Evolutionary conservation across 2,113 vertebrate species (phyloP), one percentile per base, ranked within the genome.

Genomic region (Megalops atlanticus): DNA sequence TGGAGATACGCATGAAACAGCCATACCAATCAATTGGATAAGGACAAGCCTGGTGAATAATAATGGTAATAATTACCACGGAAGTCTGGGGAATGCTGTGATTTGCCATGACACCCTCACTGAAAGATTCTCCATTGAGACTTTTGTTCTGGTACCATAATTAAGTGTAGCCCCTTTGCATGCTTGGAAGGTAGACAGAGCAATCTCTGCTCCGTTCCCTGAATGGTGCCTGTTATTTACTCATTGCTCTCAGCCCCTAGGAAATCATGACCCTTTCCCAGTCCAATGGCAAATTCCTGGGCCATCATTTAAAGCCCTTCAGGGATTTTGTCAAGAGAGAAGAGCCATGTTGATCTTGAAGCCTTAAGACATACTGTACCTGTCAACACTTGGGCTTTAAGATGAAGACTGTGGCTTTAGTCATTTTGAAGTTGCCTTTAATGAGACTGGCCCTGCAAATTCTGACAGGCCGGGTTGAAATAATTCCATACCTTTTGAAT

Each of bases 351-450:
- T 91, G 91, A 91, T 91, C 89, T 92, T 81, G 85, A 86, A 87
- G 89, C 83, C 89, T 93, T 92, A 92, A 93, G 89, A 90, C 90
- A 87, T 88, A 87, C 87, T 87, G 87, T 92, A 91, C 91, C 91
- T 93, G 91, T 92, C 92, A 91, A 88, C 91, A 89, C 86, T 78
- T 85, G 80, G 87, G 84, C 91, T 92, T 90, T 88, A 69, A 78
- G 77, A 88, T 89, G 86, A 92, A 86, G 90, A 91, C 90, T 78
- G 84, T 86, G 84, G 91, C 91, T 91, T 92, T 91, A 92, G 87
- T 89, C 90, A 92, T 92, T n/a, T 88, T 94, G 88, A 92, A 91
- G 91, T 91, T 87, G 85, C 84, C 80, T 81, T 81, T 89, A 87
- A 90, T 89, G 87, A 90, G 89, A 82, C 84, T 82, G 83, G 88